Evolutionary conservation across 2,113 vertebrate genomes (phyloP).

Genomic region (Semicossyphus pulcher): DNA sequence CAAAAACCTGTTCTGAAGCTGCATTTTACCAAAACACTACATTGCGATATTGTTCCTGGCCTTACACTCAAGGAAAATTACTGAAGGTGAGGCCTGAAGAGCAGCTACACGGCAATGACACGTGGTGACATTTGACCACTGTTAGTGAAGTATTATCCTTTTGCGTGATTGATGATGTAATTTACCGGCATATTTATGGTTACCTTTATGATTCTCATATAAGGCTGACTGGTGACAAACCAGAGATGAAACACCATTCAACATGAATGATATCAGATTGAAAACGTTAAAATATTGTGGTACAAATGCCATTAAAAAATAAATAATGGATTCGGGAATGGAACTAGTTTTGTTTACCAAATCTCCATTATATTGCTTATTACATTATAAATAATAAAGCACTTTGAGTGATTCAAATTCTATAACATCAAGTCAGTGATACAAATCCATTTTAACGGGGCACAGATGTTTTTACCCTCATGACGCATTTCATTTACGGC

Average conservation of each 20-base stretch:
- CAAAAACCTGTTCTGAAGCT: constrained; percentile 15
- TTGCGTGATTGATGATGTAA: background rate
- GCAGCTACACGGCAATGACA: constrained; percentile 21
- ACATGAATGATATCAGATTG: constrained; percentile 69
- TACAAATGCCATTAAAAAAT: constrained; percentile 10
- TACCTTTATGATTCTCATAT: constrained; percentile 31
- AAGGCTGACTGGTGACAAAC: constrained; percentile 64
- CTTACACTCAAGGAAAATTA: constrained; percentile 22
- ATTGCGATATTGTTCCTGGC: constrained; percentile 5
- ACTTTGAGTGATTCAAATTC: constrained; percentile 35
- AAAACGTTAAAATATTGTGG: constrained; percentile 36
- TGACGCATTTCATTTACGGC: constrained; percentile 11
- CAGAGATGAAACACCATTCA: constrained; percentile 65
- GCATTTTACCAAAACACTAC: constrained; percentile 7
- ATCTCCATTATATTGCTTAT: constrained; percentile 4
- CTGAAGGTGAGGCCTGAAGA: background rate
- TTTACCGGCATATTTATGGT: constrained; percentile 5
- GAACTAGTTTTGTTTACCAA: constrained; percentile 21
- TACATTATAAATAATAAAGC: constrained; percentile 37
- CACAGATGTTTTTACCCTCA: constrained; percentile 25
- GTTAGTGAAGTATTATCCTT: background rate
- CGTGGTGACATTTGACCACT: constrained; percentile 6
- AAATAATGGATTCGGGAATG: constrained; percentile 18
- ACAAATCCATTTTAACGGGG: constrained; percentile 44
- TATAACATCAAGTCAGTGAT: constrained; percentile 5